Evolutionary conservation across 2,888 invertebrate genomes (phyloP), one percentile per base, ranked within the genome.

Genomic region (Eristalis pertinax): DNA sequence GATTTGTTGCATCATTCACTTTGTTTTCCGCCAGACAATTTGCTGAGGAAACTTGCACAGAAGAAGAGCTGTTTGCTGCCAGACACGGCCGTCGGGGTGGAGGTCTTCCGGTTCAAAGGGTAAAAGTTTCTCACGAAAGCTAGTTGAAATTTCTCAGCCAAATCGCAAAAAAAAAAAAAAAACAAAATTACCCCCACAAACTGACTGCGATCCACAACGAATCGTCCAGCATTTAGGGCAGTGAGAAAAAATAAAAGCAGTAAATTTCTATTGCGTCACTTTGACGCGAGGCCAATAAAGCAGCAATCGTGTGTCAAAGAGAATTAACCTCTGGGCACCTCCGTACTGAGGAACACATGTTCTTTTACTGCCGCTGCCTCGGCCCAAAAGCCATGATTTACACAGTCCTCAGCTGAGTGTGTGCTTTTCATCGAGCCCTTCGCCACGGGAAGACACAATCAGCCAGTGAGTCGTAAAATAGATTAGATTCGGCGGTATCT

Each of bases 401-500:
- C 50, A 19, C n/a, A 19, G 19, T 19, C 19, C 7, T 19, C 8
- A 50, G 19, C 19, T 8, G 19, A 8, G 8, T 19, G 50, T 19
- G 50, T 19, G 50, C 19, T 5, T 0, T 50, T 19, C 19, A 8
- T 8, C 65, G 43, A 41, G 41, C 65, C 65, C 65, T 38, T 43
- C 41, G n/a, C 26, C 19, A 50, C n/a, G 11, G 13, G 65, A 24
- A 65, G 24, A 38, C 24, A 64, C 64, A 65, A 41, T 15, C 65
- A 67, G 11, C 35, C 41, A 15, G 26, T 8, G n/a, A 26, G 65
- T 67, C 65, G 41, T 67, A 67, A 67, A 67, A 67, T 67, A 41
- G 65, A 67, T 67, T 43, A 67, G 65, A 67, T 67, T 67, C 38
- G 65, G 26, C 38, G 65, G 65, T 67, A 67, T 67, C 65, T 67